Conservation (phyloP, 2,797 vertebrate species). For the Ptychobarbus kaznakovi region DNA sequence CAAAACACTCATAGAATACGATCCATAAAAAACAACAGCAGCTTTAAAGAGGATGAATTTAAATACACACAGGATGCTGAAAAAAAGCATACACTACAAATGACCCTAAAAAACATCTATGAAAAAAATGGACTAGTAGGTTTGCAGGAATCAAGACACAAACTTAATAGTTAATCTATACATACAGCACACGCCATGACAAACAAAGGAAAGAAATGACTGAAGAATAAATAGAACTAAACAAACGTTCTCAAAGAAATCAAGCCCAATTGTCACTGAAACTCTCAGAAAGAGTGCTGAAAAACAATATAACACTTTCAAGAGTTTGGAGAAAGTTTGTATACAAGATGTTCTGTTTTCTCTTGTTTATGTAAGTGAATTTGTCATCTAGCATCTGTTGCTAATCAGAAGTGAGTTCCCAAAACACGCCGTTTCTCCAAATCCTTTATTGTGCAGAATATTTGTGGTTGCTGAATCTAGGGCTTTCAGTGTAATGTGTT, state of each 20-base stretch:
- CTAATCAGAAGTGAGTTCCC: conserved; percentile 58
- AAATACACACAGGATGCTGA: background rate
- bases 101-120: background rate
- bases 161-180: background rate
- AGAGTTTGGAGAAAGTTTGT: background rate
- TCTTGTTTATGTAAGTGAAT: conserved; percentile 38
- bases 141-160: background rate
- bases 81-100: background rate
- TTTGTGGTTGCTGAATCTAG: conserved; percentile 66
- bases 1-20: background rate
- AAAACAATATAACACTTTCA: background rate
- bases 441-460: conserved; percentile 65
- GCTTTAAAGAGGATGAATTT: background rate
- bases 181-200: background rate
- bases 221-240: background rate
- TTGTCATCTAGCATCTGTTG: conserved; percentile 62
- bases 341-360: background rate
- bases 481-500: conserved; percentile 49
- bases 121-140: background rate
- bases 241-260: background rate
- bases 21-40: background rate
- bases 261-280: background rate
- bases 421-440: conserved; percentile 60
- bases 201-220: background rate
- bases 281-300: background rate